These are phyloP conservation scores for Rhimphoctona megacephalus DNA, from an alignment of 2,888 invertebrate genomes.

Conservation along the genomic window DNA sequence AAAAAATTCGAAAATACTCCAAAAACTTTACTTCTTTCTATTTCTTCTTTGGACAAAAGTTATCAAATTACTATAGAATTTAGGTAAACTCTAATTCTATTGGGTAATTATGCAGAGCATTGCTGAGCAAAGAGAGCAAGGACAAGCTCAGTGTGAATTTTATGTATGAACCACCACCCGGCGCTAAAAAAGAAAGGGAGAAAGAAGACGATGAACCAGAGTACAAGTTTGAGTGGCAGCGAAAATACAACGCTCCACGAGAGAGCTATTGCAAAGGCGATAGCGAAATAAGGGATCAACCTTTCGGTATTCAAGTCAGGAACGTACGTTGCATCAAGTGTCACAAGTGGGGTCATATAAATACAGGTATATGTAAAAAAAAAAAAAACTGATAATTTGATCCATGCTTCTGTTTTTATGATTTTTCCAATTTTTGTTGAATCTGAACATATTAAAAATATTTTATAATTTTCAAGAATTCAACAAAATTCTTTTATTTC, in stretches of 20 bases:
- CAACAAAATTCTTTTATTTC: no score
- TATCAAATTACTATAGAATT: not conserved
- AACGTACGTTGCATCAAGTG: conserved; percentile 99
- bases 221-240: conserved; percentile 99
- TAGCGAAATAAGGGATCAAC: conserved; percentile 98
- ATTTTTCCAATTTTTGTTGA: no score
- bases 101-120: conserved; percentile 88
- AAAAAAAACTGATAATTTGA: no score
- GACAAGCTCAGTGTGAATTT: conserved; percentile 99
- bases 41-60: not conserved
- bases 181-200: conserved; percentile 96
- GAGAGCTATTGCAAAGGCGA: conserved; percentile 99
- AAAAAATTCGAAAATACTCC: not conserved
- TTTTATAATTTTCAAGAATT: no score
- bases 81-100: not conserved
- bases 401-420: no score
- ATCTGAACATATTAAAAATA: no score
- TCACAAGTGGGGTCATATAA: conserved; percentile 99
- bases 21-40: not conserved
- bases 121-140: conserved; percentile 99
- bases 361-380: conserved; percentile 88
- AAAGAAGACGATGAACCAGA: conserved; percentile 97
- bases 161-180: conserved; percentile 99
- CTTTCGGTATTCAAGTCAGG: conserved; percentile 98
- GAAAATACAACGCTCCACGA: conserved; percentile 99